Conservation (phyloP, 2,888 invertebrate species). For the Eledone cirrhosa region DNA sequence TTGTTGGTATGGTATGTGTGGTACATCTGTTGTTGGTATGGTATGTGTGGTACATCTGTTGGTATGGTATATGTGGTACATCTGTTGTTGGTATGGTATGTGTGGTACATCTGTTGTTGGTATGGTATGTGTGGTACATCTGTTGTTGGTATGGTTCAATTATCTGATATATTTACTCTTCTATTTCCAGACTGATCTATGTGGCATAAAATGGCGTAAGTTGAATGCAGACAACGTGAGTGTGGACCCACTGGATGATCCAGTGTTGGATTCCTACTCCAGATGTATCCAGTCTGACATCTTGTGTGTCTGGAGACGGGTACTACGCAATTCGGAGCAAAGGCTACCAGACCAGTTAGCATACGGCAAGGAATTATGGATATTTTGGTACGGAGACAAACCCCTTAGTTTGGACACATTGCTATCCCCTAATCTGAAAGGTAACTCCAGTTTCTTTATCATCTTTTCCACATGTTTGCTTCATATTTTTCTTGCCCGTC, state of each 20-base stretch:
- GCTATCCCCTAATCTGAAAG: constrained; percentile 81
- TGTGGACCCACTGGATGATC: constrained; percentile 69
- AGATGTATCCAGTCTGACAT: constrained; percentile 79
- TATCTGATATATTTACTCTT: constrained; percentile 24
- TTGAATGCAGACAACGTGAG: constrained; percentile 42
- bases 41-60: too few species aligned
- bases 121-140: too few species aligned
- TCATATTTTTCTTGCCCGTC: too few species aligned
- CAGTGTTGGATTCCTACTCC: constrained; percentile 67
- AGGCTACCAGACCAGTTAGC: constrained; percentile 48
- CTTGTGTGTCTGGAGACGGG: constrained; percentile 97
- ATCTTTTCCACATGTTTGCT: too few species aligned
- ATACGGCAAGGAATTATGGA: constrained; percentile 90
- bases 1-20: too few species aligned
- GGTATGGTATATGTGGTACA: too few species aligned
- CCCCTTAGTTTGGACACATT: constrained; percentile 57
- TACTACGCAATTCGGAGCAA: constrained; percentile 65
- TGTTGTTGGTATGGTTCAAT: too few species aligned
- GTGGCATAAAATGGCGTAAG: constrained; percentile 99
- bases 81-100: too few species aligned
- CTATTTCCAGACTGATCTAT: constrained; percentile 90
- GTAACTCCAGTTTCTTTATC: constrained; percentile 71
- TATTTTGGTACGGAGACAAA: constrained; percentile 97
- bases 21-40: too few species aligned
- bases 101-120: too few species aligned